phyloP scores from a whole-genome alignment of 2,113 vertebrate genomes.

The Alligator sinensis region DNA sequence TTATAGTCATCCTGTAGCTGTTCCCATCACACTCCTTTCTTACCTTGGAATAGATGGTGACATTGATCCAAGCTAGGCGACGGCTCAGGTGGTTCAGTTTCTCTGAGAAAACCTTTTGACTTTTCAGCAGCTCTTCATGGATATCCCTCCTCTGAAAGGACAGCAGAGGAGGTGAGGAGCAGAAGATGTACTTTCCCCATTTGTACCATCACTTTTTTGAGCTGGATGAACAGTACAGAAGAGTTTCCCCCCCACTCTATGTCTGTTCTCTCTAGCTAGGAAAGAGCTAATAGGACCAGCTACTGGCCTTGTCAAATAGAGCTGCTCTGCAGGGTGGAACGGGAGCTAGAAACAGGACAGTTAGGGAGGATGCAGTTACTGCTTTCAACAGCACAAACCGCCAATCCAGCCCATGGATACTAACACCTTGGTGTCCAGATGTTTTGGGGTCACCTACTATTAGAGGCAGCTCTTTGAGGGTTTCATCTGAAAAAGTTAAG shows the following conservation, averaged over 20 bases:
- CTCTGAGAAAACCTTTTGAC: constrained; percentile 95
- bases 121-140: constrained; percentile 92
- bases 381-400: neutral
- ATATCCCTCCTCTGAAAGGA: constrained; percentile 91
- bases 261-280: neutral
- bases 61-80: constrained; percentile 96
- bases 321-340: neutral
- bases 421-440: neutral
- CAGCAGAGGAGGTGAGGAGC: neutral
- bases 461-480: neutral
- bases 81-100: constrained; percentile 97
- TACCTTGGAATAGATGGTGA: constrained; percentile 99
- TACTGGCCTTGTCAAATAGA: neutral
- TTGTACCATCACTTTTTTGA: neutral
- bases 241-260: neutral
- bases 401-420: neutral
- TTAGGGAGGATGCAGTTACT: neutral
- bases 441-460: neutral
- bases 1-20: neutral
- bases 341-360: neutral
- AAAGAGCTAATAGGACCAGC: neutral
- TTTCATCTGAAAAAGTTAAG: neutral
- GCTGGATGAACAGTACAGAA: constrained; percentile 13
- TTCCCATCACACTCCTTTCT: neutral
- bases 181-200: neutral